phyloP scores from a whole-genome alignment of 1,140 invertebrate genomes.

The Eriosoma lanigerum region DNA sequence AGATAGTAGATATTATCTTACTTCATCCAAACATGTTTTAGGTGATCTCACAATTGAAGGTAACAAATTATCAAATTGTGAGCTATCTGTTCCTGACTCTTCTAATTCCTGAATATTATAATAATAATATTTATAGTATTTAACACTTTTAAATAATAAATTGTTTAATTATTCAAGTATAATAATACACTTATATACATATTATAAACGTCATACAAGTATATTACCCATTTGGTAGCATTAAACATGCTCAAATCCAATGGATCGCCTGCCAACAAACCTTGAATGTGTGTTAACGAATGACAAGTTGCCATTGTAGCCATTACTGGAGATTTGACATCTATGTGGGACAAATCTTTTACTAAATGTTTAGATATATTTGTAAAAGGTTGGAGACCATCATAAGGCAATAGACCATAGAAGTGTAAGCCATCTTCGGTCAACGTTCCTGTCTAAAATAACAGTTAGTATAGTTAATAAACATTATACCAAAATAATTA shows the following conservation, averaged over 20 bases:
- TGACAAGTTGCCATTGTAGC: conserved; percentile 76
- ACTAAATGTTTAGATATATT: conserved; percentile 68
- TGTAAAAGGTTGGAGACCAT: conserved; percentile 63
- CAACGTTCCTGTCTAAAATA: conserved; percentile 81
- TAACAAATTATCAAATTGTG: conserved; percentile 81
- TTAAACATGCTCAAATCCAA: conserved; percentile 86
- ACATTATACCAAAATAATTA: no score
- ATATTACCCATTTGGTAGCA: conserved; percentile 70
- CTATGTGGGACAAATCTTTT: conserved; percentile 60
- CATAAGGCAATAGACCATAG: conserved; percentile 81
- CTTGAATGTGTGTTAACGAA: conserved; percentile 78
- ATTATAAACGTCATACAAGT: background rate
- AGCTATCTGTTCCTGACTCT: conserved; percentile 78
- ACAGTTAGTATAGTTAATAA: no score
- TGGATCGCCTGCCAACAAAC: conserved; percentile 76
- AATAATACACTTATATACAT: background rate
- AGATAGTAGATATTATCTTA: conserved; percentile 12
- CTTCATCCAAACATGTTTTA: conserved; percentile 26
- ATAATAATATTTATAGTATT: background rate
- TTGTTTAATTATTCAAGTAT: background rate
- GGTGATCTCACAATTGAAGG: conserved; percentile 80
- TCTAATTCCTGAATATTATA: conserved; percentile 67
- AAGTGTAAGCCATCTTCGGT: conserved; percentile 93
- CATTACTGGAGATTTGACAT: conserved; percentile 60
- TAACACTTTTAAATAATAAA: no score